Evolutionary conservation across 2,797 vertebrate species (phyloP).

Genomic region (Coracias cyanogaster): DNA sequence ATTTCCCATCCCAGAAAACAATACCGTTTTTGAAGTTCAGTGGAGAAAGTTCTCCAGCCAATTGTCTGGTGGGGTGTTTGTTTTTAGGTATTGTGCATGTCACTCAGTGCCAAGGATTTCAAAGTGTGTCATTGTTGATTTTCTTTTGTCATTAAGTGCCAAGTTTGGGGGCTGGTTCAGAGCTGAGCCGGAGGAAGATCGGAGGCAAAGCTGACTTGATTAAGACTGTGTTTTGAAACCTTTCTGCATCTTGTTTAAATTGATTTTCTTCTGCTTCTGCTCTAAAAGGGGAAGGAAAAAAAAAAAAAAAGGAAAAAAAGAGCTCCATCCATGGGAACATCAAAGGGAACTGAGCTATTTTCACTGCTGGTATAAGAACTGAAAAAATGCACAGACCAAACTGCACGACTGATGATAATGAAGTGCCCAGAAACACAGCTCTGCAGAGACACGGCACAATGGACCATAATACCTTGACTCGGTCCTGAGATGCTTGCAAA

Average conservation of each 20-base stretch:
- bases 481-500: neutral
- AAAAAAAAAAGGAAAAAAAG: neutral
- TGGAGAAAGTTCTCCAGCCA: neutral
- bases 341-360: constrained; percentile 21
- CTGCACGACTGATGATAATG: neutral
- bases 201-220: neutral
- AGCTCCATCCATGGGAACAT: neutral
- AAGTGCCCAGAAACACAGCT: neutral
- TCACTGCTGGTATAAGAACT: neutral
- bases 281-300: neutral
- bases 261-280: constrained; percentile 28
- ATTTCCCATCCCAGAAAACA: neutral
- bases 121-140: neutral
- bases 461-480: neutral
- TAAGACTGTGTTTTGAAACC: neutral
- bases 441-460: neutral
- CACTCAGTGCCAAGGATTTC: neutral
- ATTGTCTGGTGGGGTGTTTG: neutral
- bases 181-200: neutral
- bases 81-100: neutral
- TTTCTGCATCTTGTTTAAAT: neutral
- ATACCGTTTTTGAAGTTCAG: rapidly evolving
- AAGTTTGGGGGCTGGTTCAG: neutral
- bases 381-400: neutral
- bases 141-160: neutral